Base-by-base conservation (phyloP, 2,113 vertebrate genomes). In the Eulemur rufifrons region DNA sequence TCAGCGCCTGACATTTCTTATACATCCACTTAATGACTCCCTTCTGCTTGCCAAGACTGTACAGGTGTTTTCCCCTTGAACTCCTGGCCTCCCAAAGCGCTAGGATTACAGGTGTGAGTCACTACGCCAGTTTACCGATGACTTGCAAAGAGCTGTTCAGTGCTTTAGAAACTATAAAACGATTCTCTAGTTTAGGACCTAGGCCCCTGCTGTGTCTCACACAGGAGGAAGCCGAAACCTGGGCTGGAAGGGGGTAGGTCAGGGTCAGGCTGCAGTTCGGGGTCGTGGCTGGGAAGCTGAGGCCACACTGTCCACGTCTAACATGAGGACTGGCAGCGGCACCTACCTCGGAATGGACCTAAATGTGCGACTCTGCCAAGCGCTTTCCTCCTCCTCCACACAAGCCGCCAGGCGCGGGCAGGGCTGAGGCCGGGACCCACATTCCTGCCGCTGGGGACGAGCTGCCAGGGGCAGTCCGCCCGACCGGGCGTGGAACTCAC, bases 381-480 rank as follows among this genome's bases (percentile, higher is more conserved):
- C 6, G 3, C 15, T 3, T 21, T 3, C 59, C 32, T 64, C 47
- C 8, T 9, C 29, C 29, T 20, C 29, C 25, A 23, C 11, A 56
- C 8, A 11, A 32, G 29, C 0, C 11, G 8, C 52, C 47, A 7
- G 23, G 20, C 25, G 0, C 4, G 23, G 39, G 27, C 27, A 23
- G 3, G 27, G 50, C n/a, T 1, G 45, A 32, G 47, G n/a, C 12
- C 21, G 10, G 73, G 6, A 8, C 21, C 20, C n/a, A 1, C n/a
- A 4, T 10, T 17, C 21, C 13, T 21, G 0, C 10, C 6, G 0
- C 29, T 0, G 11, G 7, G 6, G 45, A 1, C 0, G 2, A 1
- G 25, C 34, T 27, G 27, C 54, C 2, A 23, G n/a, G 4, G 2
- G 9, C 10, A 3, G 14, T 2, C 9, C 4, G n/a, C 45, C 4